A percentile compares a stretch with the other conserved stretches of the same genome.
These are phyloP conservation scores for Penelope pileata DNA, from an alignment of 2,113 vertebrate genomes.

Conservation along the genomic window DNA sequence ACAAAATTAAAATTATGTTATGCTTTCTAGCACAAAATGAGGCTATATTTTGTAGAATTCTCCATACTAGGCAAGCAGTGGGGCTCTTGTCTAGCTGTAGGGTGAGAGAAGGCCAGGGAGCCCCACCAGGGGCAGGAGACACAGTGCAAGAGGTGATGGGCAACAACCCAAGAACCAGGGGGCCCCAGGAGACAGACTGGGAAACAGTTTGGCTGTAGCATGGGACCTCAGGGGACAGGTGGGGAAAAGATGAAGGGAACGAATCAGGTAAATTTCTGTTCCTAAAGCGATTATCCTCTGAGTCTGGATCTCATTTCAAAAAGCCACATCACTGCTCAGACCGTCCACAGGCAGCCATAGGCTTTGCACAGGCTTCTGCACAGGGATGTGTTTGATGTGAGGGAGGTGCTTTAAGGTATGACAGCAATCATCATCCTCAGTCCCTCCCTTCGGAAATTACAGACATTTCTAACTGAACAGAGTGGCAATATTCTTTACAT, in stretches of 20 bases:
- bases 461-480: background rate
- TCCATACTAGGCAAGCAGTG: background rate
- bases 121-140: background rate
- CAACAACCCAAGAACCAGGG: background rate
- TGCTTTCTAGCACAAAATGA: background rate
- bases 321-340: background rate
- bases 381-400: background rate
- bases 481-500: background rate
- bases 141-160: fast-evolving
- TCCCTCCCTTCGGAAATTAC: background rate
- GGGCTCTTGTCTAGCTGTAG: background rate
- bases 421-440: background rate
- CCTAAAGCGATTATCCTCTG: background rate
- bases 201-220: background rate
- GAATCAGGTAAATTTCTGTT: background rate
- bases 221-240: background rate
- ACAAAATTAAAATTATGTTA: background rate
- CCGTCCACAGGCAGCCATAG: background rate
- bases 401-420: background rate
- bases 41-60: background rate
- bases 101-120: background rate
- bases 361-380: background rate
- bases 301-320: background rate
- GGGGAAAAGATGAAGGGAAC: background rate
- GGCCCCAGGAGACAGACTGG: background rate